Evolutionary conservation across 2,113 vertebrate genomes (phyloP).

Genomic region (Callospermophilus lateralis): DNA sequence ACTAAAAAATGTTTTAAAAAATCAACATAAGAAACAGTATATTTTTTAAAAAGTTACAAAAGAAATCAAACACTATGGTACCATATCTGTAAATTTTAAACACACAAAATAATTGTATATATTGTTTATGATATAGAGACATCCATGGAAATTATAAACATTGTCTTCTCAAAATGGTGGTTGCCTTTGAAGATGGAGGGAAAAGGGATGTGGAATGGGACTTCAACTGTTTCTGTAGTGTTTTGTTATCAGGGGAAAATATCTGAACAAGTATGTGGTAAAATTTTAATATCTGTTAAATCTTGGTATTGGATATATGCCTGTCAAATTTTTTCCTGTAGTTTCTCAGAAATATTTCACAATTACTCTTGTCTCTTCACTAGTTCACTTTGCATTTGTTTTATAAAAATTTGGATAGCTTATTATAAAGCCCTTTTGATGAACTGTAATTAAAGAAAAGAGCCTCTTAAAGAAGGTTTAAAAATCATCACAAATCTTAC

Average conservation of each 20-base stretch:
- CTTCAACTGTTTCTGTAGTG: not conserved
- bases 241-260: not conserved
- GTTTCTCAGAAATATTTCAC: not conserved
- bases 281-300: not conserved
- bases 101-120: not conserved
- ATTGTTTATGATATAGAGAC: not conserved
- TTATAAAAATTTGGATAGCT: conserved; percentile 4
- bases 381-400: conserved; percentile 13
- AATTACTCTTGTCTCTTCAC: not conserved
- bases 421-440: not conserved
- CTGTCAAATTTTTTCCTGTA: not conserved
- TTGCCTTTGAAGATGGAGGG: not conserved
- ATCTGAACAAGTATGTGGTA: not conserved
- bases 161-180: not conserved
- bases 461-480: not conserved
- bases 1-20: too few species aligned
- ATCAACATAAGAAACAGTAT: too few species aligned
- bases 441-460: not conserved
- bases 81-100: not conserved
- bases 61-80: not conserved
- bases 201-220: not conserved
- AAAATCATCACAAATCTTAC: not conserved
- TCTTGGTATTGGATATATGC: not conserved
- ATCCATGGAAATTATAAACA: not conserved
- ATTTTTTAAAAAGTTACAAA: not conserved